Percentiles rank a stretch among this genome's conserved stretches.
Evolutionary conservation across 2,888 invertebrate genomes (phyloP).

Genomic region (Elegia similella): DNA sequence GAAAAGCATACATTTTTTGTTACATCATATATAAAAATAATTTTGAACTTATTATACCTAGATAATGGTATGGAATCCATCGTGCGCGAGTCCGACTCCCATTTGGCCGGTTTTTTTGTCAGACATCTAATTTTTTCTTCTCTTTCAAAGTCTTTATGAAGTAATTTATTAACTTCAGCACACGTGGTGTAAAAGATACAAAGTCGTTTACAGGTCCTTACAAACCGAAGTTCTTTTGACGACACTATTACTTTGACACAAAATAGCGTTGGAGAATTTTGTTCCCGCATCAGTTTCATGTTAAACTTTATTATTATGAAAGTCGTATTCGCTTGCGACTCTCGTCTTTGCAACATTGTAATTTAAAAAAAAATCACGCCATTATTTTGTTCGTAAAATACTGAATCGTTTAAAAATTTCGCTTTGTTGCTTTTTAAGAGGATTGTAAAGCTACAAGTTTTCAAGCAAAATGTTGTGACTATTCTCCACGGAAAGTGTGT

Average conservation of each 20-base stretch:
- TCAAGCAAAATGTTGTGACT: background rate
- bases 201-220: background rate
- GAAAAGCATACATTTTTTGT: too few species aligned
- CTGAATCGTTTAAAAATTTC: slow-evolving; percentile 4
- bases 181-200: slow-evolving; percentile 1
- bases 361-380: background rate
- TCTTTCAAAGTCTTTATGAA: too few species aligned
- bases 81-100: too few species aligned
- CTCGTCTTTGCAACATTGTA: slow-evolving; percentile 8
- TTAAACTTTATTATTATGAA: slow-evolving; percentile 8
- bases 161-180: background rate
- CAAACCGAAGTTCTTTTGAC: slow-evolving; percentile 11
- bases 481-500: background rate
- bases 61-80: too few species aligned
- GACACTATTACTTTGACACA: slow-evolving; percentile 12
- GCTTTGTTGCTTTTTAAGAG: background rate
- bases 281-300: slow-evolving; percentile 7
- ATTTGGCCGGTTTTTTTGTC: too few species aligned
- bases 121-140: too few species aligned
- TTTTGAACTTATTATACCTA: too few species aligned
- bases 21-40: too few species aligned
- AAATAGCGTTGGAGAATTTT: slow-evolving; percentile 7
- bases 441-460: background rate
- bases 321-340: background rate
- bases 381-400: background rate